Base-by-base conservation (phyloP, 1,140 invertebrate genomes). In the Lerema accius region DNA sequence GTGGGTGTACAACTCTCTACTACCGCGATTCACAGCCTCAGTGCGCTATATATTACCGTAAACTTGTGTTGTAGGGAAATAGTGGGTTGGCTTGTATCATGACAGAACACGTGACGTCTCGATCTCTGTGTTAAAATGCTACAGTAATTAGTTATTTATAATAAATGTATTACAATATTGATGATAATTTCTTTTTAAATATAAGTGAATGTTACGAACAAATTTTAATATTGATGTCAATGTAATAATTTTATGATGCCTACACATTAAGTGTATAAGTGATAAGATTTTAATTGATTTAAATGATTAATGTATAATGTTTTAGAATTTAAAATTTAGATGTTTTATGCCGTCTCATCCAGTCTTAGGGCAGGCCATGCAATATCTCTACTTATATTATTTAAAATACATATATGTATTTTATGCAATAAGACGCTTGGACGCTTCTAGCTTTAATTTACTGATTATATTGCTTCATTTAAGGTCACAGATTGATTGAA, bases 371-470 rank as follows among this genome's bases (percentile, higher is more conserved):
- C 69, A 69, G 65, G 73, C 66, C 73, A 64, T 71, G 67, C 69
- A 71, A 76, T 80, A 74, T 75, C 48, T 56, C 59, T 73, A 71
- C 59, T 73, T 69, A 74, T 49, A 49, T 71, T 69, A 67, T 76
- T 76, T 76, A 69, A 32, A 73, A 69, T 67, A 69, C 67, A 65
- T 66, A 69, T 69, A 65, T 66, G 65, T 46, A 67, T 60, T 67
- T 65, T 56, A 70, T 70, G 50, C 65, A 63, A 61, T 64, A 58
- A 65, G 58, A 71, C 56, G 71, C 73, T 76, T 76, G 51, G 71
- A 79, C 73, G 74, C 28, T 74, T 61, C 68, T 77, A 69, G 70
- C 73, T 80, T 82, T 84, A 84, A 80, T 82, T 86, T 78, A 73
- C 65, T 66, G 39, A 63, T 66, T 64, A 67, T 70, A 74, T 69